Base-by-base conservation (phyloP, 2,888 invertebrate genomes). In the Drepana falcataria region DNA sequence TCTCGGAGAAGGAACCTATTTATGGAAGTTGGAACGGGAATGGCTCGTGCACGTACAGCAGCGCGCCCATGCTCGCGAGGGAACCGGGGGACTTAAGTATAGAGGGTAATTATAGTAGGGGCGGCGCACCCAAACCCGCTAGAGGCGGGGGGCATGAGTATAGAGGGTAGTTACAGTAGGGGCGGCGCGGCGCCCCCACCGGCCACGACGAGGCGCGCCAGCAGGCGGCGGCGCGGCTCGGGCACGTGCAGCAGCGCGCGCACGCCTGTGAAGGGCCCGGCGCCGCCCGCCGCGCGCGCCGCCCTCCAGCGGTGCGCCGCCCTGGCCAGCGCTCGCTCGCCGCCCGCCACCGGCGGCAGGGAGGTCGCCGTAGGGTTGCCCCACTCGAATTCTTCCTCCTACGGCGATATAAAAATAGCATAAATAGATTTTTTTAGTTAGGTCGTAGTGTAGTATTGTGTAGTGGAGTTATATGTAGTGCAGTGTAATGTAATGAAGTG, bases 311-410 rank as follows among this genome's bases (percentile, higher is more conserved):
- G 92, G 70, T 94, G 83, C 2, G 93, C 94, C 0, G 95, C 94
- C 1, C 83, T 78, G 0, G 93, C 93, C 7, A 94, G 87, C 0
- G 80, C 72, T 2, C 86, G 86, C 61, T 93, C 92, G 0, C 81
- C 61, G 49, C 86, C 63, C 40, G 89, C 70, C 2, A 93, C 75
- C 0, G 90, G 75, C 0, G 93, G 91, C 0, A 88, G 83, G 2
- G 82, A 84, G 0, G 92, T 91, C 0, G 94, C 94, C 53, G 83
- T 80, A 0, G 95, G 94, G 79, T 96, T 96, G 2, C 97, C 97
- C 94, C 96, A 97, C 77, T 97, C 97, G 79, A 92, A 96, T 0
- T 93, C 92, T 67, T 96, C 95, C 79, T 97, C 97, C 95, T 96
- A 68, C 0, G 2, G 2, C 7, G 47, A 7, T 7, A 47, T n/a